These are phyloP conservation scores for Poecilia latipinna DNA, from an alignment of 2,113 vertebrate species.

Conservation along the genomic window DNA sequence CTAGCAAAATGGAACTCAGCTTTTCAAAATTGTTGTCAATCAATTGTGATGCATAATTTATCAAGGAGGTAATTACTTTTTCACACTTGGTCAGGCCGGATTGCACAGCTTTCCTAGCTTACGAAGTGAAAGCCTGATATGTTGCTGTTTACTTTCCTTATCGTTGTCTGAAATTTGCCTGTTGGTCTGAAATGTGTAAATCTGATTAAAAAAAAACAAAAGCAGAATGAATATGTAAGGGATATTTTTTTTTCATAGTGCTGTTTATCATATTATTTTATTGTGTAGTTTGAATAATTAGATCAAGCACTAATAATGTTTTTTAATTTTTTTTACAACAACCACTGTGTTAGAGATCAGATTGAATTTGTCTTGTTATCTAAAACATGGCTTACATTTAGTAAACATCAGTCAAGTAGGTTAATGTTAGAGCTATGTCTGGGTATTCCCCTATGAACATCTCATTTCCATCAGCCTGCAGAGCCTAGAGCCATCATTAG, in stretches of 20 bases:
- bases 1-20: background rate
- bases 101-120: background rate
- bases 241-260: background rate
- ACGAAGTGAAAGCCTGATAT: no score
- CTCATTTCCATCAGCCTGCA: conserved; percentile 65
- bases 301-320: background rate
- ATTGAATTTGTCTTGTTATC: conserved; percentile 31
- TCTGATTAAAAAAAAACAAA: background rate
- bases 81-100: background rate
- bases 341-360: conserved; percentile 22
- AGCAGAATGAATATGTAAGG: background rate
- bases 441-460: conserved; percentile 68
- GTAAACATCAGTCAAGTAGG: conserved; percentile 63
- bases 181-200: background rate
- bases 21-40: background rate
- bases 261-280: background rate
- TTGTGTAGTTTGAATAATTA: background rate
- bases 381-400: conserved; percentile 35
- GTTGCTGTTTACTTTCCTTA: background rate
- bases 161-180: background rate
- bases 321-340: conserved; percentile 3
- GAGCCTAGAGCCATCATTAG: conserved; percentile 65
- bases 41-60: background rate
- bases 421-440: conserved; percentile 58
- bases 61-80: background rate